Evolutionary conservation across 2,888 invertebrate genomes (phyloP), one percentile per base, ranked within the genome.

Genomic region (Orchesellides sinensis): DNA sequence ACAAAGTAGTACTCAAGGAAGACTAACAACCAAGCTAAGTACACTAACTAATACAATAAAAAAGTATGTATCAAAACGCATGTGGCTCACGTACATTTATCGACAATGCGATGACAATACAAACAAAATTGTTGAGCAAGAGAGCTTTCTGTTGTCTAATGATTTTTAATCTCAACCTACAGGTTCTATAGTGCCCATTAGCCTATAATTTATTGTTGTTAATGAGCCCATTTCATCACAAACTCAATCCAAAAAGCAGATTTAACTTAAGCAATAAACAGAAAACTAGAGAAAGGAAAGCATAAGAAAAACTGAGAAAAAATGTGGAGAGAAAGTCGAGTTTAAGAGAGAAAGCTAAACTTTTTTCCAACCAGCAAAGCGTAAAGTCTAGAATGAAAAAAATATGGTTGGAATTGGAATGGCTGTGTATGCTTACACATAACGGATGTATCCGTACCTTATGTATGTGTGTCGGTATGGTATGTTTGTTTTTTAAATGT

Each of bases 201-300:
- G 72, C 23, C 63, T 29, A 72, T 83, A 83, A 83, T 83, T 83
- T 83, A 83, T 83, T 66, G 77, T 68, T 75, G 77, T 83, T 83
- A 77, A 83, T 77, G 70, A 72, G 69, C 77, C 77, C 75, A 77
- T 77, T 77, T 66, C 70, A 83, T 69, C 72, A 83, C 70, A 65
- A 83, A 77, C 77, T 77, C 83, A 83, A 83, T 83, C 83, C 77
- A 70, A 75, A 82, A 78, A 63, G 69, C 70, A 69, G 78, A 78
- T 78, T 78, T 78, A 78, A 78, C 69, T 78, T 70, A 14, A 54
- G 78, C 78, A 78, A 78, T 69, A 78, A 78, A 77, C 68, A 77
- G 47, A 68, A 59, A 73, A 61, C 27, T 61, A 45, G 4, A 65
- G 17, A 56, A 66, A 65, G 29, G 27, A 29, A 17, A 27, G 17